These are phyloP conservation scores for Bubo bubo DNA, from an alignment of 2,113 vertebrate species.

Conservation along the genomic window DNA sequence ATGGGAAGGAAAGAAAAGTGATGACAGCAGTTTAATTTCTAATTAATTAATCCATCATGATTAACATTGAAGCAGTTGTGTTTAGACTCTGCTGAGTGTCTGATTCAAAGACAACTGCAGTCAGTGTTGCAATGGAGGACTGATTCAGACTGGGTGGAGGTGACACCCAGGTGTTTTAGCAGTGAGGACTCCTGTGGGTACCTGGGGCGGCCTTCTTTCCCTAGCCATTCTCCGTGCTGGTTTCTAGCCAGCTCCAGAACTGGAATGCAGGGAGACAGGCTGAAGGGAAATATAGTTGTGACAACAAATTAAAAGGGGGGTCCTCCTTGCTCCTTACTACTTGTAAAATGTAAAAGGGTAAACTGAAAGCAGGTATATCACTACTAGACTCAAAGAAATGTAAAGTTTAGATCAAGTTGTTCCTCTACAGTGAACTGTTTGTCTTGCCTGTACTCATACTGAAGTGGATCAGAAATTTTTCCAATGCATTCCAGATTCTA, in stretches of 20 bases:
- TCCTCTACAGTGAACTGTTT: not conserved
- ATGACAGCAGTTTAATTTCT: not conserved
- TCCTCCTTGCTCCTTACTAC: not conserved
- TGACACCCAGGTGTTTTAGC: not conserved
- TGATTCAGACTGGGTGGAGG: not conserved
- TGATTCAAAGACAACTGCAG: not conserved
- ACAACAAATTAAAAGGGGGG: not conserved
- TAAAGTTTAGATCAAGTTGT: not conserved
- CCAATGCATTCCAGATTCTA: not conserved
- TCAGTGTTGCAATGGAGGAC: not conserved
- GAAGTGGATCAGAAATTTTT: not conserved
- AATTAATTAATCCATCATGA: not conserved
- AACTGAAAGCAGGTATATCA: not conserved
- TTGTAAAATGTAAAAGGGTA: not conserved
- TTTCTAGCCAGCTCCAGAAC: not conserved
- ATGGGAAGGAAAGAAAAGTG: not conserved
- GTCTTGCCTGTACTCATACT: not conserved
- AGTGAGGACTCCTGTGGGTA: too few species aligned
- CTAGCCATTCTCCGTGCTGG: accelerated
- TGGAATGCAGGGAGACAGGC: not conserved
- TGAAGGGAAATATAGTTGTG: not conserved
- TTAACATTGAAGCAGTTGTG: not conserved
- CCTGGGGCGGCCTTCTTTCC: not conserved
- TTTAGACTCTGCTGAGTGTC: not conserved
- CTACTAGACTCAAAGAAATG: not conserved